Base-by-base conservation (phyloP, 2,113 vertebrate genomes). In the Ceyx melanurus region DNA sequence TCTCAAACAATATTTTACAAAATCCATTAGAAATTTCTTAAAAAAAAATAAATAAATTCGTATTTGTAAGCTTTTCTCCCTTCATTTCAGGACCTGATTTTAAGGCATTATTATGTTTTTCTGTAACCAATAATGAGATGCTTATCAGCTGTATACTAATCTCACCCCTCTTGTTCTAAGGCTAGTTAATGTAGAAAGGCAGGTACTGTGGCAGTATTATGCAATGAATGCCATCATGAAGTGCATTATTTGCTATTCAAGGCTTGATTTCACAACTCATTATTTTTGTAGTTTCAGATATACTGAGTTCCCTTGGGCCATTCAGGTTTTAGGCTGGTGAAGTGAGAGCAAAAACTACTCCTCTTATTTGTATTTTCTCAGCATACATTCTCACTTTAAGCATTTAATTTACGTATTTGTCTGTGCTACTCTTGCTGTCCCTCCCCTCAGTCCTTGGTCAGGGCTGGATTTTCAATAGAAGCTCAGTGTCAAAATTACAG, bases 221-320 rank as follows among this genome's bases (percentile, higher is more conserved):
- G 64, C 76, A 89, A 82, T 77, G n/a, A 79, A 58, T 37, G 11
- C 70, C 46, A 16, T 92, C 37, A 58, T 45, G 19, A 82, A 82
- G 54, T 46, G 35, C 17, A 70, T 82, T 66, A 89, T 80, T 82
- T 94, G 43, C 86, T 91, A 57, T 67, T 91, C 46, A 45, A 9
- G 60, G 18, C 65, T 64, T 87, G 89, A 83, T 88, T 92, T 87
- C 61, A 80, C 60, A 94, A 58, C 67, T 89, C 43, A n/a, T 66
- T 93, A 45, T 84, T 93, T 83, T 68, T 43, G 64, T 76, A 56
- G 48, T n/a, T 48, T 85, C 64, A 76, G 56, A 60, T 60, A 6
- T 21, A 28, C 37, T 0, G 20, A 76, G 25, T 62, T 85, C 78
- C 78, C 84, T 60, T 45, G 82, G 40, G 78, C 67, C 62, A 26